Evolutionary conservation across 37 sponge, comb jelly and placozoan genomes (phyloP).

Genomic region (Eunapius fragilis): DNA sequence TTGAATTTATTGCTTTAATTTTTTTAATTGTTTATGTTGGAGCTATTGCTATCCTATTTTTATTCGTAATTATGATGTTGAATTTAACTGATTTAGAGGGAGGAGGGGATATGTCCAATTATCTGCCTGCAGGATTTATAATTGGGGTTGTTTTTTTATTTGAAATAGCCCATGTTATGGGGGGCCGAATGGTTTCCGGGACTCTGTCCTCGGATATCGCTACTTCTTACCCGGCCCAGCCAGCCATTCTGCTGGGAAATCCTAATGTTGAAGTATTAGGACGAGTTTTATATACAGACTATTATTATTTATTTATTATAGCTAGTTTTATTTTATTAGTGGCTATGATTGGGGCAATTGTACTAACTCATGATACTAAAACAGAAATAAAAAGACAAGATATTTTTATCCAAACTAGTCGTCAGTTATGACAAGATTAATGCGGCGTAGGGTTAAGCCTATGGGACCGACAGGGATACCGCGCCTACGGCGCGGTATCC

Average conservation of each 20-base stretch:
- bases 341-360: slow-evolving; percentile 83
- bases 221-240: neutral
- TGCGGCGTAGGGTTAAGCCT: neutral
- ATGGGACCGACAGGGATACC: neutral
- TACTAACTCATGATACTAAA: slow-evolving; percentile 60
- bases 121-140: slow-evolving; percentile 63
- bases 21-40: slow-evolving; percentile 84
- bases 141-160: slow-evolving; percentile 72
- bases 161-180: slow-evolving; percentile 31
- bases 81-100: slow-evolving; percentile 72
- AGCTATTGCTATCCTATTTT: slow-evolving; percentile 82
- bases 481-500: neutral
- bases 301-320: slow-evolving; percentile 79
- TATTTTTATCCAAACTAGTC: slow-evolving; percentile 68
- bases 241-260: neutral
- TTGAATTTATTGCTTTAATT: slow-evolving; percentile 74
- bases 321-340: slow-evolving; percentile 89
- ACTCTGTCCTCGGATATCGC: neutral
- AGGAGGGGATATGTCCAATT: slow-evolving; percentile 63
- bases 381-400: slow-evolving; percentile 58
- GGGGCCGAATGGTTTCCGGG: neutral
- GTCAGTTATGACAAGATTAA: slow-evolving; percentile 34
- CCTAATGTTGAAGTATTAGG: slow-evolving; percentile 77
- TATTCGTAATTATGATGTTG: slow-evolving; percentile 88
- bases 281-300: slow-evolving; percentile 73